phyloP scores from a whole-genome alignment of 2,113 vertebrate genomes.

The Melanostigma gelatinosum region DNA sequence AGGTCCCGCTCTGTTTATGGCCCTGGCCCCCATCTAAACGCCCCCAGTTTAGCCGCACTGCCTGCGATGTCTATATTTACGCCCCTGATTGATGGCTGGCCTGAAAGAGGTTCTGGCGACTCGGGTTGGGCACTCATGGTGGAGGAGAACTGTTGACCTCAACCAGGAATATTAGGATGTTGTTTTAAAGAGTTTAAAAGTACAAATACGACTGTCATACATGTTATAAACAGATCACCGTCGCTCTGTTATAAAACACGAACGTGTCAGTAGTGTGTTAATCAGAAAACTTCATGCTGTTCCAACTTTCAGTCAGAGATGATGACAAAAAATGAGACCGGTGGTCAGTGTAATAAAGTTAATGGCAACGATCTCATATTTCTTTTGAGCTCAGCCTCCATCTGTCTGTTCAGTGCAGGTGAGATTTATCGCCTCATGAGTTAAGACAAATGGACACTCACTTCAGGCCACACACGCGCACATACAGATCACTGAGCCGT shows the following conservation, averaged over 20 bases:
- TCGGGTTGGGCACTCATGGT: not conserved
- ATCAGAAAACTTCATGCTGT: not conserved
- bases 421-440: conserved; percentile 44
- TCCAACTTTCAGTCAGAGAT: conserved; percentile 1
- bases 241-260: not conserved
- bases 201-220: not conserved
- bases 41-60: too few species aligned
- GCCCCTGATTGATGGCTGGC: too few species aligned
- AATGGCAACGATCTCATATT: conserved; percentile 29
- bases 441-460: conserved; percentile 52
- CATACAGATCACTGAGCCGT: conserved; percentile 44
- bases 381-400: conserved; percentile 32
- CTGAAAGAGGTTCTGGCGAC: not conserved
- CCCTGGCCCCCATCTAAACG: too few species aligned
- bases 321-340: conserved; percentile 19
- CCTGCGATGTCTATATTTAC: too few species aligned
- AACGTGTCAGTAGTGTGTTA: not conserved
- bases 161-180: not conserved
- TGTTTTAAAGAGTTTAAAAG: not conserved
- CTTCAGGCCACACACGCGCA: conserved; percentile 30
- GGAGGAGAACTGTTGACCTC: not conserved
- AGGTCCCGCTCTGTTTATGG: too few species aligned
- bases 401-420: conserved; percentile 30
- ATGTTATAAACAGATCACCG: not conserved
- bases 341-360: conserved; percentile 26